A percentile compares a stretch with the other conserved stretches of the same genome.
Conservation (phyloP, 2,888 invertebrate species). For the Eupelmus urozonus region DNA sequence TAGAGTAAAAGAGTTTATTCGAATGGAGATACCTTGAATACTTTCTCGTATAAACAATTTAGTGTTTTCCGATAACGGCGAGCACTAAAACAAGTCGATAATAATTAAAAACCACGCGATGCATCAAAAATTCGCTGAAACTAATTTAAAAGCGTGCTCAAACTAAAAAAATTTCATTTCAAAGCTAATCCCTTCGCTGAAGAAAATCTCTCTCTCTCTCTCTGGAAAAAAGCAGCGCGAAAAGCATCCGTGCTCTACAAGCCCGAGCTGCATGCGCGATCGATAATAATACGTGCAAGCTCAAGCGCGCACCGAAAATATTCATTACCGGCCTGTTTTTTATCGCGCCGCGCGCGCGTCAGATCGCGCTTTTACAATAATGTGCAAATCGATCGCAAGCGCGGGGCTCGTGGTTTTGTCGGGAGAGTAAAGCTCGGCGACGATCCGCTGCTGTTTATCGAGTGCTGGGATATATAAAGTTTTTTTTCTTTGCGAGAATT, state of each 20-base stretch:
- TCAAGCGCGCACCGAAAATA: constrained; percentile 7
- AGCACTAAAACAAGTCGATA: too few species aligned
- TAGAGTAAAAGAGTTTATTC: too few species aligned
- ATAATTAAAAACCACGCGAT: too few species aligned
- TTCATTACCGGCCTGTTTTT: constrained; percentile 24
- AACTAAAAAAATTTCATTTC: too few species aligned
- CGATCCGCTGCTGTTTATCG: too few species aligned
- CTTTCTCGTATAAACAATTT: too few species aligned
- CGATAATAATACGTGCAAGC: neutral
- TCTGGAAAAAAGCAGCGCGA: neutral
- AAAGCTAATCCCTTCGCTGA: neutral
- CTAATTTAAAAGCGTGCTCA: too few species aligned
- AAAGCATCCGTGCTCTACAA: neutral
- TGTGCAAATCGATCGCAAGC: neutral
- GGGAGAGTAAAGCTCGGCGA: neutral
- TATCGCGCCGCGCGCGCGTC: neutral
- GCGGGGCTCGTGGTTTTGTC: too few species aligned
- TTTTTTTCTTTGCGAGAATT: too few species aligned
- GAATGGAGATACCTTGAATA: too few species aligned
- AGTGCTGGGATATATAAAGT: too few species aligned
- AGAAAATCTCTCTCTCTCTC: neutral
- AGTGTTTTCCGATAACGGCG: too few species aligned
- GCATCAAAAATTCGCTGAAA: neutral
- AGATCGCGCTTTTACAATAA: neutral
- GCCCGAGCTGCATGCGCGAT: neutral